A percentile compares a stretch with the other conserved stretches of the same genome.
These are phyloP conservation scores for Castor canadensis DNA, from an alignment of 2,113 vertebrate species.

Conservation along the genomic window DNA sequence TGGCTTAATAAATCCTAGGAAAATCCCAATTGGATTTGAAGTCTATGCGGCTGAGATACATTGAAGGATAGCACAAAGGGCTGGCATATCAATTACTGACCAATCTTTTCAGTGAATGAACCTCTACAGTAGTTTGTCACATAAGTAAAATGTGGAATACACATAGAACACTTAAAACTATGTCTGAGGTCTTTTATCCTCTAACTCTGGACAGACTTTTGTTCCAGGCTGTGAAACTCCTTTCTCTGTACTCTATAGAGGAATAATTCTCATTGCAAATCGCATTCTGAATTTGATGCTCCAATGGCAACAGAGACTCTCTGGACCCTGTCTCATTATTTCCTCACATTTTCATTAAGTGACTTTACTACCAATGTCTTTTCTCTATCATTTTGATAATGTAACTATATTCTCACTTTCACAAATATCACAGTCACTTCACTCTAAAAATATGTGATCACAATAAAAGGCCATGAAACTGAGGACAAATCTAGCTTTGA, in stretches of 20 bases:
- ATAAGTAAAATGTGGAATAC: not conserved
- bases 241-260: too few relatives aligned
- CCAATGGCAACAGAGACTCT: not conserved
- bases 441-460: not conserved
- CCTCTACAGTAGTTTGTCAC: not conserved
- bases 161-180: too few relatives aligned
- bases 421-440: not conserved
- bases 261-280: not conserved
- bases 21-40: not conserved
- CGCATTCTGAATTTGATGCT: not conserved
- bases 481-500: not conserved
- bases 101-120: not conserved
- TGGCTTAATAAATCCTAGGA: not conserved
- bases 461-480: not conserved
- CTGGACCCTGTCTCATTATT: not conserved
- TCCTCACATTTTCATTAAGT: not conserved
- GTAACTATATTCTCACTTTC: accelerated
- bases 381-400: not conserved
- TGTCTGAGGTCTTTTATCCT: not conserved
- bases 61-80: not conserved
- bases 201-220: not conserved
- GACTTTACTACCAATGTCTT: not conserved
- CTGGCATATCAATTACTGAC: not conserved
- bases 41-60: not conserved
- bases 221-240: not conserved